Evolutionary conservation across 2,888 invertebrate species (phyloP), one percentile per base, ranked within the genome.

Genomic region (Lamellibrachia columna): DNA sequence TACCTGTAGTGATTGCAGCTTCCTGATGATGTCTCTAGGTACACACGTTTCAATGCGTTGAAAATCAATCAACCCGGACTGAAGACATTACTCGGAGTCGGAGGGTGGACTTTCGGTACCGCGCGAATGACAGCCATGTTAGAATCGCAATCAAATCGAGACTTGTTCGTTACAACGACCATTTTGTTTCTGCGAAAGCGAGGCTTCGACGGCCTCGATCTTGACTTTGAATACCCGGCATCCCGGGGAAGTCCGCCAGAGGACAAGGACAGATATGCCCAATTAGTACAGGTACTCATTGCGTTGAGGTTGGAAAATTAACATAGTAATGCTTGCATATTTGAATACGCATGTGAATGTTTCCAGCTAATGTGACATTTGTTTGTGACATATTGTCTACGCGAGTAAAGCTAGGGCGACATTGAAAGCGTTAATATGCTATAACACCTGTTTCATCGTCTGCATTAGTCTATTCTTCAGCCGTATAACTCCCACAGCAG

Each of bases 171-270:
- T 58, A 22, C 58, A 22, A 58, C 53, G 15, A 53, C 91, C 15
- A 55, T 91, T 40, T 40, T 11, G 11, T 91, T 55, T 58, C 58
- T 91, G 53, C 53, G 91, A 52, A 40, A 40, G 53, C 91, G 91
- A 9, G 91, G 91, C 55, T 91, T 91, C 58, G 91, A 91, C 58
- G 91, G 91, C 53, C 58, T 91, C 53, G 91, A 91, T 53, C 58
- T 91, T 52, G 91, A 91, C 58, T 91, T 91, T 58, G 91, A 91
- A 58, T 91, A 91, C 58, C 91, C 91, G 91, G 91, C 55, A 40
- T 91, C 91, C 40, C 52, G 91, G 53, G 55, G 55, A 40, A 91
- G 91, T 53, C 91, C 91, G 1, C 40, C 91, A 9, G 53, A 40
- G 40, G 91, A 91, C 55, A 91, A 91, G 28, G 53, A 53, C 11